Percentiles rank a stretch among this genome's conserved stretches.
Evolutionary conservation across 1,140 invertebrate genomes (phyloP).

Genomic region (Nixonia krombeini): DNA sequence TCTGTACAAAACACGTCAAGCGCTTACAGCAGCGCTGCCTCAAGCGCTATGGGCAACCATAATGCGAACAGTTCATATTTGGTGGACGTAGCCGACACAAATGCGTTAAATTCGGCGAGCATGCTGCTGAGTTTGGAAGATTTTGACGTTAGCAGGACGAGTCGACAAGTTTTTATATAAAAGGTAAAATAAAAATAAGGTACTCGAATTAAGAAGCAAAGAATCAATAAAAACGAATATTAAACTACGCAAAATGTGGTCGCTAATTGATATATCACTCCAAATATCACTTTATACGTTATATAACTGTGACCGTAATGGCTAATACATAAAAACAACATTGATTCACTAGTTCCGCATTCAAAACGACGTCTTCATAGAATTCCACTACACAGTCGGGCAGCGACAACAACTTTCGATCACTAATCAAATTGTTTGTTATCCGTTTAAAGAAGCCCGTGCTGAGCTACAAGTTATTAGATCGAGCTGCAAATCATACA

Average conservation of each 20-base stretch:
- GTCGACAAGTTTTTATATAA: conserved; percentile 69
- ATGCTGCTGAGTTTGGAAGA: conserved; percentile 67
- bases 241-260: too few species aligned
- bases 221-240: not conserved
- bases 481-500: conserved; percentile 20
- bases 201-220: not conserved
- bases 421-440: conserved; percentile 64
- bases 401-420: conserved; percentile 18
- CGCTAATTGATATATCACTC: too few species aligned
- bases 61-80: conserved; percentile 62
- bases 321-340: too few species aligned
- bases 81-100: conserved; percentile 56
- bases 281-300: too few species aligned
- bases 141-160: conserved; percentile 67
- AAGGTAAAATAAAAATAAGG: too few species aligned
- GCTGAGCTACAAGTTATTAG: conserved; percentile 17
- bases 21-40: conserved; percentile 68
- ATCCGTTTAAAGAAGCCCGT: conserved; percentile 67
- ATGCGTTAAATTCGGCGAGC: conserved; percentile 63
- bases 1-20: conserved; percentile 69
- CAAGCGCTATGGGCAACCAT: conserved; percentile 69
- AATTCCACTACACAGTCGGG: too few species aligned
- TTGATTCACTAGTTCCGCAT: too few species aligned
- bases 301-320: too few species aligned
- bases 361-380: too few species aligned